phyloP scores from a whole-genome alignment of 2,113 vertebrate genomes.

The Naja naja region DNA sequence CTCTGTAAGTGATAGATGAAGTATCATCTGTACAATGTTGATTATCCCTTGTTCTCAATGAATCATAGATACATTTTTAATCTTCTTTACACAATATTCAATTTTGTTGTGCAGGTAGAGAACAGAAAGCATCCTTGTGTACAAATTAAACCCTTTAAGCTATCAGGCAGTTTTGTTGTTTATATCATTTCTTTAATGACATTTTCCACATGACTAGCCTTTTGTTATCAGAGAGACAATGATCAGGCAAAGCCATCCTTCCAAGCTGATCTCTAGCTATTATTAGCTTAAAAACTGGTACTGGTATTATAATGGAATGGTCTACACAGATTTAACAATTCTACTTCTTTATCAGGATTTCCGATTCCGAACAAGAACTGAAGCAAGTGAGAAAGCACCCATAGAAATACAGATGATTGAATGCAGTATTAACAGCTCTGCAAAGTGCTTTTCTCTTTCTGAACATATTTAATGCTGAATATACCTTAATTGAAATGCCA shows the following conservation, averaged over 20 bases:
- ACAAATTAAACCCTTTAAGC: conserved; percentile 61
- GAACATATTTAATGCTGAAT: conserved; percentile 51
- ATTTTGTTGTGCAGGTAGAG: conserved; percentile 28
- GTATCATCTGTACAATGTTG: neutral
- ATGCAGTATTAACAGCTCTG: conserved; percentile 17
- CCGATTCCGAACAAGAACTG: conserved; percentile 21
- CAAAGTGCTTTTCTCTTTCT: conserved; percentile 24
- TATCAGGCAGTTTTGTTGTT: conserved; percentile 48
- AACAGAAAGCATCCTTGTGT: neutral
- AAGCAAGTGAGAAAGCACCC: conserved; percentile 23
- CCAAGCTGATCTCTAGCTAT: conserved; percentile 53
- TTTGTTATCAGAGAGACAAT: conserved; percentile 55
- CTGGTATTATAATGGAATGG: conserved; percentile 48
- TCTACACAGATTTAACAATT: conserved; percentile 19
- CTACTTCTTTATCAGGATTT: conserved; percentile 11
- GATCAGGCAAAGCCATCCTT: conserved; percentile 41
- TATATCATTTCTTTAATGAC: conserved; percentile 60
- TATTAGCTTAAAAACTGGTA: conserved; percentile 58
- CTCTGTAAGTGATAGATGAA: neutral
- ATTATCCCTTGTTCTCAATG: conserved; percentile 18
- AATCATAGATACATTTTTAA: neutral
- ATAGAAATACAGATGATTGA: conserved; percentile 9
- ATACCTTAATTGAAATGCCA: conserved; percentile 57
- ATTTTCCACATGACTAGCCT: conserved; percentile 67
- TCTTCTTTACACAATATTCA: neutral